Evolutionary conservation across 2,888 invertebrate species (phyloP).

Genomic region (Erannis defoliaria): DNA sequence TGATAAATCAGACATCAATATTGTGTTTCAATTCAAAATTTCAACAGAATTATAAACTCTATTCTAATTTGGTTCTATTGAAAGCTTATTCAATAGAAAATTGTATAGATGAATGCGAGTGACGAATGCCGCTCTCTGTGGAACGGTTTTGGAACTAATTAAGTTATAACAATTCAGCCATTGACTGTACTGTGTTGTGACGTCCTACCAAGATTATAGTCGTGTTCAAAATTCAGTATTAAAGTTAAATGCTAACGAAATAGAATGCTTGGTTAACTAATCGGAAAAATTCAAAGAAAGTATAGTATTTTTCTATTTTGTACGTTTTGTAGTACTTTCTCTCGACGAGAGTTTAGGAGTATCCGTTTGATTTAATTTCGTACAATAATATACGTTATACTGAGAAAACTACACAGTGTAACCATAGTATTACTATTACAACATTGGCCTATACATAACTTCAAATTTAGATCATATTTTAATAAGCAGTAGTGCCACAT

Average conservation of each 20-base stretch:
- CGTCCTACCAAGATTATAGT: neutral
- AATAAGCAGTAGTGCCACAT: too few relatives aligned
- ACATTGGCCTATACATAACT: too few relatives aligned
- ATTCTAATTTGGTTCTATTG: neutral
- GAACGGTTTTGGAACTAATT: constrained; percentile 15
- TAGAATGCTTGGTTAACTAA: too few relatives aligned
- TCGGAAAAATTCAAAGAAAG: too few relatives aligned
- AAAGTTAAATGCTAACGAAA: neutral
- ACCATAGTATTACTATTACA: too few relatives aligned
- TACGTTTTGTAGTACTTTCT: too few relatives aligned
- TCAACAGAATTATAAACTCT: neutral
- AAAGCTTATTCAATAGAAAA: constrained; percentile 14
- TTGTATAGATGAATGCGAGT: constrained; percentile 9
- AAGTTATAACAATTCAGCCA: constrained; percentile 14
- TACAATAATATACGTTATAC: too few relatives aligned
- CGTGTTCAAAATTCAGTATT: neutral
- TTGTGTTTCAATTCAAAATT: neutral
- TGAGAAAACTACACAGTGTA: too few relatives aligned
- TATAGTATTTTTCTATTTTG: too few relatives aligned
- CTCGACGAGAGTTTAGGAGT: too few relatives aligned
- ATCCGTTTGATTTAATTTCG: too few relatives aligned
- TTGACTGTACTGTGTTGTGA: constrained; percentile 13
- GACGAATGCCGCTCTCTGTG: constrained; percentile 13
- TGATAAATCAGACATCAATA: neutral
- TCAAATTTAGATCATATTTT: too few relatives aligned